phyloP scores from a whole-genome alignment of 2,113 vertebrate species.

The Boleophthalmus pectinirostris region DNA sequence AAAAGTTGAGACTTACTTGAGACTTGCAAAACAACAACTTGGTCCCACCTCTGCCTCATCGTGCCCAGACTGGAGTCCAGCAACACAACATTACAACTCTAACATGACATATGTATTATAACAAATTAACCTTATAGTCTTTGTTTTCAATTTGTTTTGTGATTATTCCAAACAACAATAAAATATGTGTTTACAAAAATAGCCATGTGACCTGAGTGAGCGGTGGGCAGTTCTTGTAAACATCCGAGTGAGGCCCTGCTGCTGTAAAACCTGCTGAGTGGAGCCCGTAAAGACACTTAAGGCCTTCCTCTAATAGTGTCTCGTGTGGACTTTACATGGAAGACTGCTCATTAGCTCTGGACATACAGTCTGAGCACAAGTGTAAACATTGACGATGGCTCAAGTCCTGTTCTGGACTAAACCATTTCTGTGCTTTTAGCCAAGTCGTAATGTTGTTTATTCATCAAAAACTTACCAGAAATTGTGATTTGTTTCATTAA shows the following conservation, averaged over 20 bases:
- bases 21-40: no score
- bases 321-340: neutral
- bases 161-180: neutral
- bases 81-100: neutral
- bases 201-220: neutral
- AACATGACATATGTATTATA: neutral
- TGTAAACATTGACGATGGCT: neutral
- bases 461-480: no score
- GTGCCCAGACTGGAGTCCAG: no score
- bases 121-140: slow-evolving; percentile 10
- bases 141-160: neutral
- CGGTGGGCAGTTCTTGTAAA: slow-evolving; percentile 1
- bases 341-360: neutral
- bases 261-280: slow-evolving; percentile 6
- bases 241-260: neutral
- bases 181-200: slow-evolving; percentile 1
- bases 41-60: no score
- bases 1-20: no score
- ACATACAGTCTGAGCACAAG: neutral
- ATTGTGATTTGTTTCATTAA: no score
- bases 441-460: no score
- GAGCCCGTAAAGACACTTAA: neutral
- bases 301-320: neutral
- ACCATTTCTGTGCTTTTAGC: neutral
- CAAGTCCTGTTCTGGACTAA: neutral